Conservation (phyloP, 2,113 vertebrate species). For the Indicator indicator region DNA sequence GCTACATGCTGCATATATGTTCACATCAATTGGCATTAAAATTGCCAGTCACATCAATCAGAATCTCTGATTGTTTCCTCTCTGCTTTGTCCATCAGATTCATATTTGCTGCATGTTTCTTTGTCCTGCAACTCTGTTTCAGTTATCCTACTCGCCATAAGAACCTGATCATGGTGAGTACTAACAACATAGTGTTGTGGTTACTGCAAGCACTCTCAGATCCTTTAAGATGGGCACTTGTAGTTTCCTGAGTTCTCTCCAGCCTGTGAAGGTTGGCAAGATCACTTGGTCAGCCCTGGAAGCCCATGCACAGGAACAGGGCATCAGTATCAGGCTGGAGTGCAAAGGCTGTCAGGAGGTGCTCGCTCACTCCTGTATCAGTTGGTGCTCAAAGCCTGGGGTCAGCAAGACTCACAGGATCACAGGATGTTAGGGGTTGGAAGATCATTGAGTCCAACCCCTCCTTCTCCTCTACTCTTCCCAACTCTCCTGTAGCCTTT, state of each 20-base stretch:
- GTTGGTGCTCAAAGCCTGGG: not conserved
- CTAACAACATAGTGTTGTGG: not conserved
- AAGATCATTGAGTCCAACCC: too few relatives aligned
- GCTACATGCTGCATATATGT: not conserved
- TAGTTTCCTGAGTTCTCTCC: not conserved
- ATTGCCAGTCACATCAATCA: not conserved
- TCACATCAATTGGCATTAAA: not conserved
- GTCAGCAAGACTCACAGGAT: not conserved
- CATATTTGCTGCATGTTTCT: not conserved
- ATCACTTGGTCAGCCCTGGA: not conserved
- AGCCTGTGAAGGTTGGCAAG: not conserved
- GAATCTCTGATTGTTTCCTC: not conserved
- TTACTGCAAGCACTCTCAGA: not conserved
- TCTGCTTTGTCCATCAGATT: not conserved
- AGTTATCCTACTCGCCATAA: not conserved
- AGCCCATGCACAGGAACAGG: fast-evolving
- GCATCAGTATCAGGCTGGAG: not conserved
- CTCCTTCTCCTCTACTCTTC: not conserved
- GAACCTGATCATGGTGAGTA: not conserved
- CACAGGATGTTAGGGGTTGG: too few relatives aligned
- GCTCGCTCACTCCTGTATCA: not conserved
- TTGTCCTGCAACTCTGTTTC: not conserved
- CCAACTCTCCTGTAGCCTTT: not conserved
- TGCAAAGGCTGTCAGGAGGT: not conserved
- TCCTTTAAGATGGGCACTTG: not conserved